phyloP scores from a whole-genome alignment of 2,797 vertebrate genomes.

The Onychomys leucogaster region DNA sequence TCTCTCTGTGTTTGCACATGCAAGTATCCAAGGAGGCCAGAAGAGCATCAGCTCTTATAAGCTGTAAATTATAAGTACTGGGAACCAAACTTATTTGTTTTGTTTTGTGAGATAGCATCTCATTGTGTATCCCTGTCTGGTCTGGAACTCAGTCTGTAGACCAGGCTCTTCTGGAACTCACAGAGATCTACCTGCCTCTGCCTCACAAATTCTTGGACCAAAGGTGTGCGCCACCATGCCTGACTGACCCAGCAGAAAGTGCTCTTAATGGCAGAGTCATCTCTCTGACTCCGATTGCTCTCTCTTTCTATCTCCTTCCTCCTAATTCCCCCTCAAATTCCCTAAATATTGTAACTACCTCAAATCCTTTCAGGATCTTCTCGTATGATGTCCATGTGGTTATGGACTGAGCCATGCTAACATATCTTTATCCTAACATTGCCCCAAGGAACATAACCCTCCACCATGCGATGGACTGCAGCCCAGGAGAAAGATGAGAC shows the following conservation, averaged over 20 bases:
- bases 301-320: not conserved
- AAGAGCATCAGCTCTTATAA: not conserved
- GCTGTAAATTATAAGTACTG: not conserved
- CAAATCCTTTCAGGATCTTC: conserved; percentile 32
- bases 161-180: not conserved
- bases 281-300: not conserved
- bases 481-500: not conserved
- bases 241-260: not conserved
- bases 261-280: not conserved
- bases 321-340: not conserved
- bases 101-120: not conserved
- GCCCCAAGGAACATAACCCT: not conserved
- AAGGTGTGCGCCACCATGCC: not conserved
- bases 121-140: not conserved
- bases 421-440: not conserved
- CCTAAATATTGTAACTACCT: not conserved
- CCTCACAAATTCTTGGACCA: not conserved
- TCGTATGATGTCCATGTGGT: not conserved
- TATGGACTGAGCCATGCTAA: not conserved
- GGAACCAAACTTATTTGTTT: not conserved
- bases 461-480: not conserved
- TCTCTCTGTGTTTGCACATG: not conserved
- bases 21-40: not conserved
- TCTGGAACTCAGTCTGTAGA: not conserved
- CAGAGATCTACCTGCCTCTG: not conserved